A percentile compares a stretch with the other conserved stretches of the same genome.
Conservation (phyloP, 2,888 invertebrate genomes). For the Phrixothrix hirtus region DNA sequence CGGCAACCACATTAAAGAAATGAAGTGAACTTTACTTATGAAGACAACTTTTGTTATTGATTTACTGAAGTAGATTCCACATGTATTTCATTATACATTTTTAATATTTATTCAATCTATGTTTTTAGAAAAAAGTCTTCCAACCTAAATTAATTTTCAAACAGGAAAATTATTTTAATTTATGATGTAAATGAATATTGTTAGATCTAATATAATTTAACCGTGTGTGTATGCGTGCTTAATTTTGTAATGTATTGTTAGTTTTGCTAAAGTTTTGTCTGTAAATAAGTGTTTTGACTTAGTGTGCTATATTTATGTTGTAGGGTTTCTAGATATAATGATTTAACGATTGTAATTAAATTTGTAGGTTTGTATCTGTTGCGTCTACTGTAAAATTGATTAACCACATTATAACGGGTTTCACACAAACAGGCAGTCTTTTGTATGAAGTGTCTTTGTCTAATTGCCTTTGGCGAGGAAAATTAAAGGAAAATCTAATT, state of each 20-base stretch:
- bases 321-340: slow-evolving; percentile 3
- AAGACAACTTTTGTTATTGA: too few relatives aligned
- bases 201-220: background rate
- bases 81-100: too few relatives aligned
- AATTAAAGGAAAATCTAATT: slow-evolving; percentile 17
- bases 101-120: too few relatives aligned
- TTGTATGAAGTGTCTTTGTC: slow-evolving; percentile 12
- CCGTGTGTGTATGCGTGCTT: background rate
- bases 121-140: too few relatives aligned
- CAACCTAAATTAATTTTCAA: too few relatives aligned
- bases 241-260: background rate
- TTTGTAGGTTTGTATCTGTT: slow-evolving; percentile 14
- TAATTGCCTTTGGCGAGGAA: slow-evolving; percentile 14
- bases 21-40: too few relatives aligned
- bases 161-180: too few relatives aligned
- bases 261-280: too few relatives aligned
- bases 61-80: too few relatives aligned
- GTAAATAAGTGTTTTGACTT: too few relatives aligned
- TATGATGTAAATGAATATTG: background rate
- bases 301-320: too few relatives aligned
- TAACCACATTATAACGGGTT: slow-evolving; percentile 14
- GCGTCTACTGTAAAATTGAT: slow-evolving; percentile 8
- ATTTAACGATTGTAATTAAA: slow-evolving; percentile 6
- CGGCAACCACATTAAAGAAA: too few relatives aligned
- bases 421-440: slow-evolving; percentile 17